These are phyloP conservation scores for Torymus auratus DNA, from an alignment of 2,888 invertebrate species.

Conservation along the genomic window DNA sequence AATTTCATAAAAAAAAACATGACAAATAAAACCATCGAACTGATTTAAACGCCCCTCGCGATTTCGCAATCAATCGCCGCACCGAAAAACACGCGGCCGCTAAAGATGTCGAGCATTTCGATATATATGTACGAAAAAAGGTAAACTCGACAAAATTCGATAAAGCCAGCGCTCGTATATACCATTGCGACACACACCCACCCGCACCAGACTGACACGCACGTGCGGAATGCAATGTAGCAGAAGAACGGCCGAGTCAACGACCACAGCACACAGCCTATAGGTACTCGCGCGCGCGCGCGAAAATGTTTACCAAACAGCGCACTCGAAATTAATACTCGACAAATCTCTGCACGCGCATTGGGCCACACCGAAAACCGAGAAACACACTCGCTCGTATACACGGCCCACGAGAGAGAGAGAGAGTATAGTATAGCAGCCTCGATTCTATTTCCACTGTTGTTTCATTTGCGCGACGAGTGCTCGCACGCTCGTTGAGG, in stretches of 20 bases:
- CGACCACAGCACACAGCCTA: constrained; percentile 16
- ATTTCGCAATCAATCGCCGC: too few species aligned
- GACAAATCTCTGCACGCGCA: background rate
- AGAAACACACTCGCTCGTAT: background rate
- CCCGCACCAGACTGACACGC: too few species aligned
- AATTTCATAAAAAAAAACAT: too few species aligned
- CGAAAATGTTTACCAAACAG: constrained; percentile 52
- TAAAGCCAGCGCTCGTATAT: too few species aligned
- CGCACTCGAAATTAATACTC: constrained; percentile 37
- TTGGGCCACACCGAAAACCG: constrained; percentile 25
- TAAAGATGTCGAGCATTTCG: too few species aligned
- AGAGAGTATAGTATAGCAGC: constrained; percentile 24
- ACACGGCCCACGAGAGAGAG: background rate
- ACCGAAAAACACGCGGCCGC: too few species aligned
- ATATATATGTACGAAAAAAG: too few species aligned
- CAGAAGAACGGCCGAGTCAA: constrained; percentile 15
- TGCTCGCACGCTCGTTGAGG: background rate
- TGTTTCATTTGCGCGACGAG: constrained; percentile 52
- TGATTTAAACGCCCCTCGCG: too few species aligned
- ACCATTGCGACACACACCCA: too few species aligned
- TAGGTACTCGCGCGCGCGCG: background rate
- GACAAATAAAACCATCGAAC: too few species aligned
- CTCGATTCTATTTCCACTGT: constrained; percentile 57
- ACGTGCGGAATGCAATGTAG: too few species aligned
- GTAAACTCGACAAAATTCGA: too few species aligned